Evolutionary conservation across 1,140 invertebrate species (phyloP), one percentile per base, ranked within the genome.

Genomic region (Drosophila trapezifrons): DNA sequence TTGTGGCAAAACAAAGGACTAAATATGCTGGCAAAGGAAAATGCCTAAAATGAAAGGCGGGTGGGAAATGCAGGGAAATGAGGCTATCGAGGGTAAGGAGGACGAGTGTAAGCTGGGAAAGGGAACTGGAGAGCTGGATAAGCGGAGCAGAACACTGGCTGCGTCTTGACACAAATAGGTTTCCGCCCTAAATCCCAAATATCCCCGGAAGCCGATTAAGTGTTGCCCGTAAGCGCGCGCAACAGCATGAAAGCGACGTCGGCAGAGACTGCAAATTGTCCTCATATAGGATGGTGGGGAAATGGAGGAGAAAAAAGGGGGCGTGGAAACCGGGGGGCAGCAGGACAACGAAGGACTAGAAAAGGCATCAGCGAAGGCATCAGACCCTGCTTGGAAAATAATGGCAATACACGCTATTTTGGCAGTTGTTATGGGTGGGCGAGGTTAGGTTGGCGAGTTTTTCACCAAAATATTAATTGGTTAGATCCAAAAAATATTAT

Each of bases 131-230:
- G 9, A 10, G 43, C 37, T 47, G 55, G 47, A 52, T 38, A 47
- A 64, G 66, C 45, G 43, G 75, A 76, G 63, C 58, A 57, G 59
- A 72, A 66, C 66, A 18, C 71, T 86, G 47, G 67, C 76, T 80
- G 76, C 79, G 84, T 89, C 84, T 89, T 89, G 80, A 84, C 84
- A 84, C 84, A 89, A 89, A 89, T 89, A 89, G 84, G 84, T 89
- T 89, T 89, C 85, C 84, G 84, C 85, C 84, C 84, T 65, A 89
- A 89, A 89, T 89, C 84, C 84, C 80, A 80, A 89, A 89, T 89
- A 89, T 89, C 80, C 85, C 84, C 85, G 85, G 80, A 89, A 89
- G 84, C 85, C 84, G 84, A 89, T 90, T 89, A 89, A 89, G 84
- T 89, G 84, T 90, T 89, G 69, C 84, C 80, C 73, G 71, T 87